These are phyloP conservation scores for Heterochromis multidens DNA, from an alignment of 2,113 vertebrate genomes.

Conservation along the genomic window DNA sequence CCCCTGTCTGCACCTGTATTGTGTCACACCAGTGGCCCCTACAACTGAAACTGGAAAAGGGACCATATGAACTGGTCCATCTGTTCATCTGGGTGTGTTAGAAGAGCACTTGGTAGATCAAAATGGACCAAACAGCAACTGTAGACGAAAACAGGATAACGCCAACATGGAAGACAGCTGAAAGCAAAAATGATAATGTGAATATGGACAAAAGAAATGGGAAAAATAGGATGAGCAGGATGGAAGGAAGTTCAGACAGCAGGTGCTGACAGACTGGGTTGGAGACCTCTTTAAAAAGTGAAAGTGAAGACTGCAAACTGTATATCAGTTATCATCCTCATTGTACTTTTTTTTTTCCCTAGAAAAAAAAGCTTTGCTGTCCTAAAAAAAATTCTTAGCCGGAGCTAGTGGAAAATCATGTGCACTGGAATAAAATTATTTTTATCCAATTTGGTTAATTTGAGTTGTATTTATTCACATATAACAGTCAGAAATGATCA, in stretches of 20 bases:
- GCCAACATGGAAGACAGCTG: neutral
- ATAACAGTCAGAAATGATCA: neutral
- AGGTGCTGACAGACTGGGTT: neutral
- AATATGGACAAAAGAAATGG: neutral
- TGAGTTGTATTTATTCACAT: neutral
- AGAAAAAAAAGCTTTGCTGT: neutral
- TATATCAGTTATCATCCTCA: neutral
- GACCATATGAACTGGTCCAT: neutral
- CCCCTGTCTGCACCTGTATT: conserved; percentile 4
- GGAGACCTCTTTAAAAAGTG: neutral
- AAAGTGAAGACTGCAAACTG: neutral
- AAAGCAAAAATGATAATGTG: neutral
- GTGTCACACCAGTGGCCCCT: neutral
- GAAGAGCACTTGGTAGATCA: neutral
- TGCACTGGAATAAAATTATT: neutral
- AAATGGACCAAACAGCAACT: neutral
- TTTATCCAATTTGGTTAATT: neutral
- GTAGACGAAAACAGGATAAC: neutral
- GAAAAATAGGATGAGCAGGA: neutral
- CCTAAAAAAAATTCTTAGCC: neutral
- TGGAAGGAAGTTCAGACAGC: neutral
- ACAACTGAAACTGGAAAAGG: neutral
- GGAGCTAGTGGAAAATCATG: neutral
- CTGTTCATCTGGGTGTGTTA: neutral
- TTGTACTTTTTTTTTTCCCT: neutral